These are phyloP conservation scores for Pelecanus crispus DNA, from an alignment of 2,113 vertebrate genomes.

Conservation along the genomic window DNA sequence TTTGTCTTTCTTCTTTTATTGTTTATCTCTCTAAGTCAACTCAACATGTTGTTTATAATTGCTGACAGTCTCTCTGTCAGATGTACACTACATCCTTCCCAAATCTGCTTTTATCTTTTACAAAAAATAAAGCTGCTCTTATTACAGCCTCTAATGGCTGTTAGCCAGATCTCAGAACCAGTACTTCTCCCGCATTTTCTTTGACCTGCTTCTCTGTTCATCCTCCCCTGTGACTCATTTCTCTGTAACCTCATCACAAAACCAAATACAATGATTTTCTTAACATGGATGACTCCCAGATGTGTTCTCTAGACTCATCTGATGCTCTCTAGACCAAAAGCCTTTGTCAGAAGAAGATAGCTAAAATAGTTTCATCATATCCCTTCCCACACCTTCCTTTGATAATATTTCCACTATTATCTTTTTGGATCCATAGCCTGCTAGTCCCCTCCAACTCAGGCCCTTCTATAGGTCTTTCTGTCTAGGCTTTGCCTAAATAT, in stretches of 20 bases:
- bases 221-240: background rate
- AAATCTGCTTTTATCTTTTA: constrained; percentile 21
- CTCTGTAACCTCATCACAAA: background rate
- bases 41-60: constrained; percentile 16
- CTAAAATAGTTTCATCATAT: background rate
- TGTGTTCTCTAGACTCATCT: background rate
- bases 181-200: background rate
- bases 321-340: background rate
- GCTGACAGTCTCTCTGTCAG: background rate
- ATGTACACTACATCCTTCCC: background rate
- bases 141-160: background rate
- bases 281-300: background rate
- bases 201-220: background rate
- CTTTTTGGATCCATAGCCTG: background rate
- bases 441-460: background rate
- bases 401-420: background rate
- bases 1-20: constrained; percentile 25
- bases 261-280: background rate
- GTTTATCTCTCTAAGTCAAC: background rate
- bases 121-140: constrained; percentile 20
- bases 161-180: background rate
- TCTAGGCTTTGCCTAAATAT: background rate
- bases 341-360: background rate
- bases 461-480: background rate
- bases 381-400: background rate